Base-by-base conservation (phyloP, 2,888 invertebrate species). In the Epirrhoe tristata region DNA sequence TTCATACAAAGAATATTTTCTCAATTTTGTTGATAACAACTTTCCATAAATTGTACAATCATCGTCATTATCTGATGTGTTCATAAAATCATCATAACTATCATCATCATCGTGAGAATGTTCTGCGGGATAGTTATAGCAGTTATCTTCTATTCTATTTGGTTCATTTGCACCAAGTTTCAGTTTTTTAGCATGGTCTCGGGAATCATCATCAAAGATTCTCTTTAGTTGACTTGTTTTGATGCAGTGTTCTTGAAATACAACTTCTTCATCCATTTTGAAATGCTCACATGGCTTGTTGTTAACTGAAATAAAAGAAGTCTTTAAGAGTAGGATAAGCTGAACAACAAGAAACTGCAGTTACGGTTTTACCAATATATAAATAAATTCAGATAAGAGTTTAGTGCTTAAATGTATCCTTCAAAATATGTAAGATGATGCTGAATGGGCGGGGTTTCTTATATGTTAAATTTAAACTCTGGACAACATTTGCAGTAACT, bases 1-100 rank as follows among this genome's bases (percentile, higher is more conserved):
- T 53, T 67, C 67, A 39, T 67, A 51, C n/a, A 57, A 48, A 1
- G 59, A 52, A 50, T 67, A 63, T 6, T 52, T 63, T 63, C 57
- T 63, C 5, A 67, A 52, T 53, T 63, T 67, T 24, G 57, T 63
- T 17, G 60, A 57, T 10, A 67, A 17, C 32, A 63, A 39, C 34
- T 57, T 60, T 34, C 63, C 67, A 32, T 67, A 60, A 36, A 56
- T 53, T n/a, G 52, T 53, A 31, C 60, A 53, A 50, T 60, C 59
- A 57, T 36, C 39, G 14, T 52, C n/a, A 36, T 24, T 36, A 16
- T 58, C 58, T 36, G 52, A 50, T 63, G 63, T 63, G 46, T 51
- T 12, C 2, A 46, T 14, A 46, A 34, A 56, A 36, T 58, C 31
- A 17, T 58, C 24, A 12, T n/a, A n/a, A n/a, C 14, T 17, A 14